phyloP scores from a whole-genome alignment of 2,113 vertebrate genomes.

The Microtus oregoni region DNA sequence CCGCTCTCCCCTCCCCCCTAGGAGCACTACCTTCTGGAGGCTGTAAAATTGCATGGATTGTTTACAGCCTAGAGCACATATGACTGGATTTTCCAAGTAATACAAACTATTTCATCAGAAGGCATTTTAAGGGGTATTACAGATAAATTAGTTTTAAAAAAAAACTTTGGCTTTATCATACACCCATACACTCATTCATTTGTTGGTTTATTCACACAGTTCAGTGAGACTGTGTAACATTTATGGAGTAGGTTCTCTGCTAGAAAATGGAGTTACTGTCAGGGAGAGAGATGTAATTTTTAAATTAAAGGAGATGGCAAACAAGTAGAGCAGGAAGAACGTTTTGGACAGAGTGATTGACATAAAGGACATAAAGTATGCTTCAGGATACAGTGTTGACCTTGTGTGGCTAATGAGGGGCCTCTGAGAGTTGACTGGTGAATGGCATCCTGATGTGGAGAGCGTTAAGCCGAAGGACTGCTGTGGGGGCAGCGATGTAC shows the following conservation, averaged over 20 bases:
- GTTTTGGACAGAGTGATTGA: not conserved
- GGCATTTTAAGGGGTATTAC: not conserved
- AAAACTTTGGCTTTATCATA: not conserved
- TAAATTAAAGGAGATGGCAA: not conserved
- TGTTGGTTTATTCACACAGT: not conserved
- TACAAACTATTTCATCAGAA: not conserved
- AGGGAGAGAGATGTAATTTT: not conserved
- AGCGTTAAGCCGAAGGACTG: not conserved
- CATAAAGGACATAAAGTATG: not conserved
- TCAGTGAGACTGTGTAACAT: not conserved
- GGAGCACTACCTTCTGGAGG: not conserved
- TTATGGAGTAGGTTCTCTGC: not conserved
- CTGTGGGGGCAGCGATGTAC: not conserved
- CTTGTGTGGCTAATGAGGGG: not conserved
- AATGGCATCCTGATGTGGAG: not conserved
- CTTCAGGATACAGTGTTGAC: not conserved
- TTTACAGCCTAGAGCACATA: not conserved
- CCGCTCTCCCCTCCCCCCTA: not conserved
- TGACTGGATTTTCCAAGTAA: not conserved
- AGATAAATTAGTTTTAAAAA: not conserved
- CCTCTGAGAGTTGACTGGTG: not conserved
- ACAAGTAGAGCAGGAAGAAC: not conserved
- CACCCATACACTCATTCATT: not conserved
- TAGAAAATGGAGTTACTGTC: not conserved
- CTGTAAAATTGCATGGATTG: not conserved